Evolutionary conservation across 1,140 invertebrate species (phyloP).

Genomic region (Brachionus calyciflorus): DNA sequence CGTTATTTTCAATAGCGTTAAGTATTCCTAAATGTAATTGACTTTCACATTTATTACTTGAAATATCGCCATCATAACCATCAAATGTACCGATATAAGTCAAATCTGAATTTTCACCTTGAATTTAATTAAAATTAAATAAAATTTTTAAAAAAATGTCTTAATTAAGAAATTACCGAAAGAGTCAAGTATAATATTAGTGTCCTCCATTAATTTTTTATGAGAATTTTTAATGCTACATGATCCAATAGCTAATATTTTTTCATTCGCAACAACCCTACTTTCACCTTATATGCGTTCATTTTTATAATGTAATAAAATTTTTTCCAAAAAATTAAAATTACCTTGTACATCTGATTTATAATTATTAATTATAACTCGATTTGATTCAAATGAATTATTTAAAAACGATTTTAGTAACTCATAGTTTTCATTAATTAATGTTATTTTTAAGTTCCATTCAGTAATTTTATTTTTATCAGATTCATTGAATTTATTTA

Average conservation of each 20-base stretch:
- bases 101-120: slow-evolving; percentile 28
- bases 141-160: neutral
- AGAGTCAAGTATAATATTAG: slow-evolving; percentile 4
- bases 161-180: slow-evolving; percentile 27
- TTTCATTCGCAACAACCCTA: slow-evolving; percentile 21
- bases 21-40: slow-evolving; percentile 39
- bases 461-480: neutral
- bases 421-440: slow-evolving; percentile 40
- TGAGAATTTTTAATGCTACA: slow-evolving; percentile 20
- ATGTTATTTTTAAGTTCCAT: slow-evolving; percentile 11
- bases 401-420: slow-evolving; percentile 32
- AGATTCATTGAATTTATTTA: neutral
- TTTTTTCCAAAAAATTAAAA: neutral
- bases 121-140: neutral
- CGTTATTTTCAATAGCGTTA: neutral
- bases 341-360: neutral
- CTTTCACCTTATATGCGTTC: slow-evolving; percentile 23
- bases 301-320: neutral
- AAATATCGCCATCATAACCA: slow-evolving; percentile 29
- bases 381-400: slow-evolving; percentile 29
- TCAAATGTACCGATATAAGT: slow-evolving; percentile 35
- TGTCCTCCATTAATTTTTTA: slow-evolving; percentile 13
- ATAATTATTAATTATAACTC: neutral
- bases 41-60: neutral
- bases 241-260: slow-evolving; percentile 9